Conservation (phyloP, 2,797 vertebrate species). For the Nasua narica region DNA sequence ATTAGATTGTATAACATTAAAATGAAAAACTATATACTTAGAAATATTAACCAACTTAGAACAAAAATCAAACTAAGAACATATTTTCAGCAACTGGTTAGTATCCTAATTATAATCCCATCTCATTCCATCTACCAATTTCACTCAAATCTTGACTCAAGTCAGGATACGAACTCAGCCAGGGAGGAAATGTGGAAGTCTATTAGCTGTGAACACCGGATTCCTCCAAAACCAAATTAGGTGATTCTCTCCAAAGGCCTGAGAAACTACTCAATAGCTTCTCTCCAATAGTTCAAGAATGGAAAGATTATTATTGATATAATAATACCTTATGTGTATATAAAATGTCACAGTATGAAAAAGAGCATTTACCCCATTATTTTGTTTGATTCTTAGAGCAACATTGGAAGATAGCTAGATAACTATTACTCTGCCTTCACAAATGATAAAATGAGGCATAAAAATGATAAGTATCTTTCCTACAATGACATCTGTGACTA, state of each 20-base stretch:
- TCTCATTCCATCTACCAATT: background rate
- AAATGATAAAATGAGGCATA: background rate
- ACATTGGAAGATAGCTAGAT: background rate
- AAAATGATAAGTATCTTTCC: slow-evolving; percentile 13
- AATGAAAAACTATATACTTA: background rate
- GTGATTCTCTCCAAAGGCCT: background rate
- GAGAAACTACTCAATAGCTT: background rate
- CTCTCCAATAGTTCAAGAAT: background rate
- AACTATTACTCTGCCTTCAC: background rate
- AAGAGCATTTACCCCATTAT: background rate
- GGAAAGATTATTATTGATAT: background rate
- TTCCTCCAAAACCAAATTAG: background rate
- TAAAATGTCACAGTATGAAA: background rate
- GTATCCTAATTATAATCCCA: background rate
- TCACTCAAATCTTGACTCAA: slow-evolving; percentile 24
- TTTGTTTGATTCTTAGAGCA: background rate
- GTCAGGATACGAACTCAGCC: background rate
- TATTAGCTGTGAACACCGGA: background rate
- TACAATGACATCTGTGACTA: background rate
- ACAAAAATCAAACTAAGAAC: background rate
- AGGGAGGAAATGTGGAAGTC: background rate
- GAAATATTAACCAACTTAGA: slow-evolving; percentile 31
- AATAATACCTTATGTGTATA: background rate
- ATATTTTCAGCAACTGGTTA: slow-evolving; percentile 9
- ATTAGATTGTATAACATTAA: background rate